Conservation (phyloP, 2,888 invertebrate species). For the Atrina japonica region DNA sequence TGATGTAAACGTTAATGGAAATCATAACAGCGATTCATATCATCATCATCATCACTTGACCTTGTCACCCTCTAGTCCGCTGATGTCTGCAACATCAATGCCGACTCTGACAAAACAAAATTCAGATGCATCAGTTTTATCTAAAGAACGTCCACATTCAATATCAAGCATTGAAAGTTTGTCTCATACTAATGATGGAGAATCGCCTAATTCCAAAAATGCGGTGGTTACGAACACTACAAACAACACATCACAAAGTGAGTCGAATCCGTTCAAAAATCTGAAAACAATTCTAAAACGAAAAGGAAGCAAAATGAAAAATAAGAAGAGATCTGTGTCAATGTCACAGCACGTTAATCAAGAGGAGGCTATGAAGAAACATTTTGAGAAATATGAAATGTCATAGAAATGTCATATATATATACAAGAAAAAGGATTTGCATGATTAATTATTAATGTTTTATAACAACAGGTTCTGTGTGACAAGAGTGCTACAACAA, state of each 20-base stretch:
- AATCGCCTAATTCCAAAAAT: conserved; percentile 24
- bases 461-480: no score
- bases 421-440: no score
- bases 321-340: conserved; percentile 68
- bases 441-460: no score
- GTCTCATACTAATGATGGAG: conserved; percentile 20
- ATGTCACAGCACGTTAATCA: conserved; percentile 61
- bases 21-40: conserved; percentile 8
- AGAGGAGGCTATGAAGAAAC: conserved; percentile 67
- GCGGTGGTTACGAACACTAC: conserved; percentile 30
- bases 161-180: conserved; percentile 62
- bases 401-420: conserved; percentile 26
- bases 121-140: conserved; percentile 37
- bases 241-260: conserved; percentile 42
- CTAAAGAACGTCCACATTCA: conserved; percentile 69
- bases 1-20: neutral
- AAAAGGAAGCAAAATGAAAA: conserved; percentile 70
- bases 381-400: conserved; percentile 73
- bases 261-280: conserved; percentile 65
- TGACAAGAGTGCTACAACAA: no score
- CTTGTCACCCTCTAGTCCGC: conserved; percentile 35
- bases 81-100: conserved; percentile 62
- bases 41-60: conserved; percentile 7
- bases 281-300: conserved; percentile 72
- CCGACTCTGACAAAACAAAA: conserved; percentile 57